Evolutionary conservation across 2,113 vertebrate genomes (phyloP).

Genomic region (Nyctereutes procyonoides): DNA sequence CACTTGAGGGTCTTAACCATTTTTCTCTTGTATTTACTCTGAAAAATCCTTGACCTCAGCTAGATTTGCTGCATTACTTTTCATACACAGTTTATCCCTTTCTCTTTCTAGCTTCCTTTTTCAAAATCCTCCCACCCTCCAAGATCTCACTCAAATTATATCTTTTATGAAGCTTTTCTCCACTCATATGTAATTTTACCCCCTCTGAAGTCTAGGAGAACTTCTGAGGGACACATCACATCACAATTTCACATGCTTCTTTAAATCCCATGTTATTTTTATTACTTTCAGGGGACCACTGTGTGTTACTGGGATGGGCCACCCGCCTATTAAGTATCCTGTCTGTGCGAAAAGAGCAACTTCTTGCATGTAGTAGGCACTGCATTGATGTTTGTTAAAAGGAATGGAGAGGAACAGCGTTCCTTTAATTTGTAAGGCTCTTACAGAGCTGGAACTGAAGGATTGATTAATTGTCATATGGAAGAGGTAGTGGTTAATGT

Average conservation of each 20-base stretch:
- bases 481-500: not conserved
- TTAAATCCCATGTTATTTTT: not conserved
- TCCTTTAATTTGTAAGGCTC: slow-evolving; percentile 24
- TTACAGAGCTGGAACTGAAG: slow-evolving; percentile 34
- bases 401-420: not conserved
- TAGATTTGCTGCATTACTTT: not conserved
- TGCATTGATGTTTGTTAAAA: not conserved
- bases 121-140: not conserved
- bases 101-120: not conserved
- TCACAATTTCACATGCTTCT: not conserved
- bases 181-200: not conserved
- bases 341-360: not conserved
- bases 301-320: not conserved
- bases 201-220: not conserved
- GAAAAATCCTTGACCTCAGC: not conserved
- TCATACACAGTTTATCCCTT: not conserved
- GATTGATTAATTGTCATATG: slow-evolving; percentile 57
- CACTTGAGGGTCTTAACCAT: not conserved
- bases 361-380: not conserved
- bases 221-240: not conserved
- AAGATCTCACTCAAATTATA: not conserved
- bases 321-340: fast-evolving
- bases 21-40: not conserved
- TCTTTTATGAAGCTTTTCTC: not conserved
- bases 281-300: not conserved